Conservation (phyloP, 1,140 invertebrate species). For the Eumeta japonica region DNA sequence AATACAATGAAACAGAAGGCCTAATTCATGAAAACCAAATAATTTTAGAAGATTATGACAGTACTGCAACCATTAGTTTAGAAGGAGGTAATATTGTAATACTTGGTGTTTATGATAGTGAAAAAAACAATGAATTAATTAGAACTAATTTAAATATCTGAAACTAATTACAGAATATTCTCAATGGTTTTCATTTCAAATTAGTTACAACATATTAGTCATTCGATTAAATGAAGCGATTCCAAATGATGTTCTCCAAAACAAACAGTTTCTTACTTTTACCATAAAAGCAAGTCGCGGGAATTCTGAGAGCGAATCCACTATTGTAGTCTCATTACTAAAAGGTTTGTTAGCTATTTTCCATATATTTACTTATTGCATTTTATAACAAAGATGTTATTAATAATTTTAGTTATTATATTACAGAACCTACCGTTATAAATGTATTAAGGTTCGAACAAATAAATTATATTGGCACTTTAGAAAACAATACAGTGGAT, state of each 20-base stretch:
- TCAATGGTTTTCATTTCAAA: no score
- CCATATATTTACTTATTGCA: background rate
- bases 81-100: no score
- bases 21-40: conserved; percentile 12
- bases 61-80: conserved; percentile 1
- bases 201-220: no score
- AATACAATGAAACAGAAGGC: conserved; percentile 12
- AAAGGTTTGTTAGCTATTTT: background rate
- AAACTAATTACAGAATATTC: no score
- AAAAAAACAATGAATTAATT: no score
- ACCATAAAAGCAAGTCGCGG: background rate
- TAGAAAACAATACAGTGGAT: conserved; percentile 4
- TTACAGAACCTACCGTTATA: conserved; percentile 4
- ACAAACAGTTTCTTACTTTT: conserved; percentile 1
- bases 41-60: conserved; percentile 5
- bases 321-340: conserved; percentile 3
- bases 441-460: conserved; percentile 10
- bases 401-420: background rate
- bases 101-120: no score
- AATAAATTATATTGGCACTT: conserved; percentile 9
- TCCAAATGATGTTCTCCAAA: no score
- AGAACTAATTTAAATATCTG: no score
- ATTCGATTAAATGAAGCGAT: no score
- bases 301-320: background rate
- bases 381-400: background rate